Evolutionary conservation across 2,888 invertebrate species (phyloP), one percentile per base, ranked within the genome.

Genomic region (Caenorhabditis zanzibari): DNA sequence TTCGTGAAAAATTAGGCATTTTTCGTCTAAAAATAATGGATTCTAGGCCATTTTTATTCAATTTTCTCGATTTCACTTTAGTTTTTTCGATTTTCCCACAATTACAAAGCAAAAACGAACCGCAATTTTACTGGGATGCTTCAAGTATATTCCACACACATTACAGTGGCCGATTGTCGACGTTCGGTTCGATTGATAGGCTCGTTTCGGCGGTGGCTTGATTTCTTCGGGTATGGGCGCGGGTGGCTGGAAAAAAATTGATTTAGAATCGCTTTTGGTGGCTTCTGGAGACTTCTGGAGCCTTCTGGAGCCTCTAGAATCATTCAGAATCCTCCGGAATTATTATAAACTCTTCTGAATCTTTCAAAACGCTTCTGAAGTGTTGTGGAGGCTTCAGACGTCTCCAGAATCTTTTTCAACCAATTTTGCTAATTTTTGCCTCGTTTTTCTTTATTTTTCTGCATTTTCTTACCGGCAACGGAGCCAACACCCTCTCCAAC

Each of bases 81-180:
- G 2, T 12, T 12, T 1, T 12, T 12, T 16, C 1, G 6, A 47
- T 47, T 16, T n/a, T n/a, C n/a, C n/a, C n/a, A n/a, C n/a, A n/a
- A n/a, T n/a, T n/a, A n/a, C n/a, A n/a, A n/a, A n/a, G n/a, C 0
- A 61, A 58, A 61, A 47, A 35, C 63, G 49, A 22, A 88, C 88
- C 56, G 82, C 72, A 38, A 90, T 88, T 63, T 88, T 88, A 68
- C 89, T 89, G 5, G 90, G 88, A 82, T 89, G 86, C 32, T 86
- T 86, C 49, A 89, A 58, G 76, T 88, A 77, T 1, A 90, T 54
- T 35, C 90, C 90, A 59, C 90, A 90, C 52, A 87, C 72, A 63
- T 74, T 71, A 68, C 90, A 90, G 52, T 88, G 85, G 5, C 87
- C 88, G 4, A 86, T 54, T 5, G 87, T 82, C 3, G 85, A 47